Conservation (phyloP, 2,888 invertebrate species). For the Scrobipalpa costella region DNA sequence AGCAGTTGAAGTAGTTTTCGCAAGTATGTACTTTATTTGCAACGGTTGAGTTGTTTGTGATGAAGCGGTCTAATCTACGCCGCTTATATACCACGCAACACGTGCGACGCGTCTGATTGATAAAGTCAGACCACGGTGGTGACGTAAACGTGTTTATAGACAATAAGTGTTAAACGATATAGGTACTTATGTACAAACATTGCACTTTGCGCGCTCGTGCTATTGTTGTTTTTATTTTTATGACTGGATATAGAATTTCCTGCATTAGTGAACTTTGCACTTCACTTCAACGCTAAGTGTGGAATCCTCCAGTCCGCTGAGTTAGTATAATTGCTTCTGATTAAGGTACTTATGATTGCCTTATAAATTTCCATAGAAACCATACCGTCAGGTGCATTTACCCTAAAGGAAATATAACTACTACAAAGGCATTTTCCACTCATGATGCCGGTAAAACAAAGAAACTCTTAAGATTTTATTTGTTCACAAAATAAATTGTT, state of each 20-base stretch:
- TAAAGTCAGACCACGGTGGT: slow-evolving; percentile 47
- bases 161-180: slow-evolving; percentile 39
- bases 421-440: no score
- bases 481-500: neutral
- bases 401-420: neutral
- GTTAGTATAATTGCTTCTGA: neutral
- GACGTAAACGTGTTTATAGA: slow-evolving; percentile 38
- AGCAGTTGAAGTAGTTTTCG: neutral
- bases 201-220: slow-evolving; percentile 64
- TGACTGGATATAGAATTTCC: no score
- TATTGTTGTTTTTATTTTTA: slow-evolving; percentile 23
- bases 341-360: neutral
- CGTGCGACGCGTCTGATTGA: slow-evolving; percentile 54
- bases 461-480: neutral
- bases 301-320: neutral
- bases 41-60: slow-evolving; percentile 21
- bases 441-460: neutral
- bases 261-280: neutral
- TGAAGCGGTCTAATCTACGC: slow-evolving; percentile 17
- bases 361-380: neutral
- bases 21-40: neutral
- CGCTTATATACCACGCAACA: slow-evolving; percentile 53
- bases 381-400: neutral
- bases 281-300: neutral
- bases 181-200: slow-evolving; percentile 54